Evolutionary conservation across 2,797 vertebrate genomes (phyloP).

Genomic region (Pseudotriccus pelzelni): DNA sequence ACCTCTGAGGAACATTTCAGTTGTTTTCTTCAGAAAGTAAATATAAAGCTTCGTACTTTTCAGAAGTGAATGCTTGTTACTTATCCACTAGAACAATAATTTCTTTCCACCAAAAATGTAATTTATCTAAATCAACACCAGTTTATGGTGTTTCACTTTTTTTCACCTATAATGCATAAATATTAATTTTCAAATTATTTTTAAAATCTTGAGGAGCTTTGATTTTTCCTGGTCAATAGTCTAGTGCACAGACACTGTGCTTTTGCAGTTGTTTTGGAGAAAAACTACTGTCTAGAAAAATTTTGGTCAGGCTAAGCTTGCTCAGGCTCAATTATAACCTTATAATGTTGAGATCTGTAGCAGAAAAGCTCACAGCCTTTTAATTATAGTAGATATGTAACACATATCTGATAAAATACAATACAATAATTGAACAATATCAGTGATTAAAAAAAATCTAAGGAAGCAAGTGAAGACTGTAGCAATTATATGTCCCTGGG

Average conservation of each 20-base stretch:
- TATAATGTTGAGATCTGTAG: background rate
- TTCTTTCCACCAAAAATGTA: background rate
- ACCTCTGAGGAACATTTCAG: background rate
- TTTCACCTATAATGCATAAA: background rate
- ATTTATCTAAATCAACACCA: background rate
- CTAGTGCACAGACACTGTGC: rapidly evolving
- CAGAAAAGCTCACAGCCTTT: background rate
- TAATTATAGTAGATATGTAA: background rate
- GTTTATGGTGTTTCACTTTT: background rate
- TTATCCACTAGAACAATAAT: background rate
- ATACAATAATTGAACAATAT: slow-evolving; percentile 26
- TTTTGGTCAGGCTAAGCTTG: background rate
- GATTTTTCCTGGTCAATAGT: background rate
- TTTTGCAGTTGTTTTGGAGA: background rate
- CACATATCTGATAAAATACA: background rate
- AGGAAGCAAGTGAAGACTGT: slow-evolving; percentile 35
- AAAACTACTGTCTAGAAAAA: background rate
- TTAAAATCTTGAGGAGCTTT: background rate
- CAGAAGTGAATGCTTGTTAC: background rate
- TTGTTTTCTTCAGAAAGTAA: background rate
- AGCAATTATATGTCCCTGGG: slow-evolving; percentile 27
- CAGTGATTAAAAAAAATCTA: slow-evolving; percentile 30
- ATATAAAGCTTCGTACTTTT: background rate
- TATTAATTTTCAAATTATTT: background rate
- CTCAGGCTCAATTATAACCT: background rate